Evolutionary conservation across 2,113 vertebrate genomes (phyloP), one percentile per base, ranked within the genome.

Genomic region (Meriones unguiculatus): DNA sequence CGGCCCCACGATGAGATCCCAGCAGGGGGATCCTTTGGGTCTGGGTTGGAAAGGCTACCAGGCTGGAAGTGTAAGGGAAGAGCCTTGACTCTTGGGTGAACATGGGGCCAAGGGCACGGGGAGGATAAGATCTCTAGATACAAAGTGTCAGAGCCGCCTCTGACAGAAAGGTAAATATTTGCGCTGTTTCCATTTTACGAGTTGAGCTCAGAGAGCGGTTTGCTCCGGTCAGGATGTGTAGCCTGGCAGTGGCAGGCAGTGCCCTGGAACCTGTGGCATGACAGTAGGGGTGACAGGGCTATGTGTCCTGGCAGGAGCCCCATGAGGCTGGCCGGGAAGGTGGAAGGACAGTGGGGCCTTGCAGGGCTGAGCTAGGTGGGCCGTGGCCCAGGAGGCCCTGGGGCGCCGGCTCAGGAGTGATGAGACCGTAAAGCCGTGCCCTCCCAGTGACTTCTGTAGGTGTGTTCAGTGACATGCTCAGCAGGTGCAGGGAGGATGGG

Each of bases 371-470:
- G 91, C 52, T 14, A 59, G 93, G 76, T 50, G 69, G 57, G 86
- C 52, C 38, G 38, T 75, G 95, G 54, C 89, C 35, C 24, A 38
- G 57, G 62, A 95, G 73, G 96, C 86, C 94, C 90, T 59, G 87
- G 57, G 80, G 94, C 73, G 0, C 81, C 2, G 22, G 70, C 65
- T 94, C 89, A 93, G 81, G 73, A 75, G 67, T 84, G 95, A 91
- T 73, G 52, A 76, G 80, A 90, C 93, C 46, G 76, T 82, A 85
- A 46, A 92, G 38, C 70, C 35, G 87, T 97, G 95, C 91, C 97
- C 98, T 98, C 95, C 70, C 1, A 73, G 90, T 98, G 98, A 98
- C 98, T 97, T 95, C 67, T 96, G 87, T 85, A 98, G 98, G 98
- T 98, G 98, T 98, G 97, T 97, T 96, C 96, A 93, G 96, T 77